Percentiles rank a stretch among this genome's conserved stretches.
These are phyloP conservation scores for Hippocampus abdominalis DNA, from an alignment of 2,113 vertebrate species.

Conservation along the genomic window DNA sequence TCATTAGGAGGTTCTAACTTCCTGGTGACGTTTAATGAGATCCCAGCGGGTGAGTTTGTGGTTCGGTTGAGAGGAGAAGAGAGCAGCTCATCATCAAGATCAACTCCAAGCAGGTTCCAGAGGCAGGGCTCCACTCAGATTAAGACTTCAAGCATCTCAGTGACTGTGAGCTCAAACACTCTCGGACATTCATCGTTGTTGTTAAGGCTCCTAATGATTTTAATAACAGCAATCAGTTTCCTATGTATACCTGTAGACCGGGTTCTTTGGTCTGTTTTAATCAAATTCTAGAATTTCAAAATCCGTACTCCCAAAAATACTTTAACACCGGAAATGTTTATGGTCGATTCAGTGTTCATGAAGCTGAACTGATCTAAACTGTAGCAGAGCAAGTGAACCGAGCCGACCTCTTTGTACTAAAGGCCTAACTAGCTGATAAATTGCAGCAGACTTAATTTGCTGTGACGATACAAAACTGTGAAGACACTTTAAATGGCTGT, in stretches of 20 bases:
- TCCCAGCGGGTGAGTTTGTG: conserved; percentile 54
- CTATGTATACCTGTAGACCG: too few relatives aligned
- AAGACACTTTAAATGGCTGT: neutral
- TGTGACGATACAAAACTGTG: neutral
- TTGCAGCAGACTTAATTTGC: neutral
- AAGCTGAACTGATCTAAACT: too few relatives aligned
- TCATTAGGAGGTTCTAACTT: conserved; percentile 30
- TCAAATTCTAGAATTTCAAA: too few relatives aligned
- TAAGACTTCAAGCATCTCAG: conserved; percentile 50
- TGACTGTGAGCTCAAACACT: conserved; percentile 49
- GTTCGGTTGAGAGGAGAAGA: conserved; percentile 56
- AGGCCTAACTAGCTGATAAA: neutral
- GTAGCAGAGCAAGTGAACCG: too few relatives aligned
- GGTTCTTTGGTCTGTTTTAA: too few relatives aligned
- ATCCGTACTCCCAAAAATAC: too few relatives aligned
- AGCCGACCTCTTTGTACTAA: too few relatives aligned
- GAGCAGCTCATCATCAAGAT: conserved; percentile 23
- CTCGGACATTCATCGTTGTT: neutral
- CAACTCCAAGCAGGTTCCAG: conserved; percentile 42
- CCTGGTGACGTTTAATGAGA: conserved; percentile 52
- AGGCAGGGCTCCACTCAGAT: conserved; percentile 64
- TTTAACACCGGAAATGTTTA: too few relatives aligned
- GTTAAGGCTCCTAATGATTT: too few relatives aligned
- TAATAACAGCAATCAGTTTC: too few relatives aligned
- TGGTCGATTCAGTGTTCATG: too few relatives aligned